These are phyloP conservation scores for Chaitophorus viminalis DNA, from an alignment of 2,888 invertebrate genomes.

Conservation along the genomic window DNA sequence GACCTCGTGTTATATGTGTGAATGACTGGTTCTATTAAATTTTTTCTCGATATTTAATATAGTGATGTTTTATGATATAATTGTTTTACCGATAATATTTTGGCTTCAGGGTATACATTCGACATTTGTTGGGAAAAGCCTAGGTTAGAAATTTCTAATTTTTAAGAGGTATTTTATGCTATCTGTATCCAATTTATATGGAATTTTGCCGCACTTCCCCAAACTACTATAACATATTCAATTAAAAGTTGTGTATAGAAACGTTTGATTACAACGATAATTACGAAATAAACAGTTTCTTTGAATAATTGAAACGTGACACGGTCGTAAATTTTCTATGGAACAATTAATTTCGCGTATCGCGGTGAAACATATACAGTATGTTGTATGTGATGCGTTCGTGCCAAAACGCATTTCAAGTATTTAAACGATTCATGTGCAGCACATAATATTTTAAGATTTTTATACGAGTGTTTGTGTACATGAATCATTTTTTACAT, in stretches of 20 bases:
- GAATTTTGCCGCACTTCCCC: no score
- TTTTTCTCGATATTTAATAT: slow-evolving; percentile 4
- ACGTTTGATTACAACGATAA: not conserved
- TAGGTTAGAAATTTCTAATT: no score
- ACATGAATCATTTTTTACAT: no score
- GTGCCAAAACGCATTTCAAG: not conserved
- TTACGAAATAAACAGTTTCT: not conserved
- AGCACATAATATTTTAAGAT: not conserved
- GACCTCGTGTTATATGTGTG: slow-evolving; percentile 2
- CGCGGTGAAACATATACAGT: not conserved
- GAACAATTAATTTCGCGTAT: not conserved
- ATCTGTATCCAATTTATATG: no score
- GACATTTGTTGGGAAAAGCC: no score
- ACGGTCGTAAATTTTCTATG: not conserved
- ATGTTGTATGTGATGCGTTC: not conserved
- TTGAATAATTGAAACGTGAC: not conserved
- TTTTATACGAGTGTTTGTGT: no score
- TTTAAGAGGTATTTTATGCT: no score
- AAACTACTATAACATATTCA: no score
- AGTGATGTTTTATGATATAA: slow-evolving; percentile 9
- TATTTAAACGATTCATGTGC: not conserved
- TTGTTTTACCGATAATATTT: not conserved
- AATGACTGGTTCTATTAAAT: slow-evolving; percentile 5
- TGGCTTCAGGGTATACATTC: no score
- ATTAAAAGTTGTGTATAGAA: not conserved